Conservation (phyloP, 2,113 vertebrate species). For the Onychostruthus taczanowskii region DNA sequence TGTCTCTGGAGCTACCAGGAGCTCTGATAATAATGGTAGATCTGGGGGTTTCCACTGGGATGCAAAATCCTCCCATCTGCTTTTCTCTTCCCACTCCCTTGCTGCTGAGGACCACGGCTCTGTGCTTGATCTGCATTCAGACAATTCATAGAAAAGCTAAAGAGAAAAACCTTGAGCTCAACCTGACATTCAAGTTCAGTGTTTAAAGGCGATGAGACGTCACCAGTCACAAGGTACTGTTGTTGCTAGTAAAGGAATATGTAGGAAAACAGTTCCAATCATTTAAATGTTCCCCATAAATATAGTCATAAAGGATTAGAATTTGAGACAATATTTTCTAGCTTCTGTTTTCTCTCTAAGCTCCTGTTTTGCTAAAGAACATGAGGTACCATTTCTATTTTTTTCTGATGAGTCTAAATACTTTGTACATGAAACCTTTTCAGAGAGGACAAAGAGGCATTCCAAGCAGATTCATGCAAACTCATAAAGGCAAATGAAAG, state of each 20-base stretch:
- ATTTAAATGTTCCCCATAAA: neutral
- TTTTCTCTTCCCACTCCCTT: neutral
- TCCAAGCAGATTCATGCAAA: neutral
- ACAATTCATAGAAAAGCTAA: neutral
- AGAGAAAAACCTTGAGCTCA: neutral
- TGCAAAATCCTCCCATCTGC: neutral
- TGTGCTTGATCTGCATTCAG: neutral
- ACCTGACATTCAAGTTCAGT: neutral
- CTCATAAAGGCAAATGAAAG: neutral
- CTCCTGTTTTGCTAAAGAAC: neutral
- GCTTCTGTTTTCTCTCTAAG: neutral
- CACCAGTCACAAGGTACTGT: neutral
- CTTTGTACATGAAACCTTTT: neutral
- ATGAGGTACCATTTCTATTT: slow-evolving; percentile 5
- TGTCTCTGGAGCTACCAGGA: neutral
- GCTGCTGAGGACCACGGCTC: neutral
- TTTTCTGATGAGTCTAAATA: neutral
- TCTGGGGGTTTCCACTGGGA: neutral
- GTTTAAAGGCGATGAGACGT: neutral
- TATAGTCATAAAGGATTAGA: neutral
- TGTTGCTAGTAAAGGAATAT: neutral
- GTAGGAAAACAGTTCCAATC: neutral
- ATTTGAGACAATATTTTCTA: neutral
- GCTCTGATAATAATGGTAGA: neutral
- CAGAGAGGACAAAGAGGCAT: neutral